A percentile compares a stretch with the other conserved stretches of the same genome.
Evolutionary conservation across 2,888 invertebrate genomes (phyloP).

Genomic region (Sturmia bella): DNA sequence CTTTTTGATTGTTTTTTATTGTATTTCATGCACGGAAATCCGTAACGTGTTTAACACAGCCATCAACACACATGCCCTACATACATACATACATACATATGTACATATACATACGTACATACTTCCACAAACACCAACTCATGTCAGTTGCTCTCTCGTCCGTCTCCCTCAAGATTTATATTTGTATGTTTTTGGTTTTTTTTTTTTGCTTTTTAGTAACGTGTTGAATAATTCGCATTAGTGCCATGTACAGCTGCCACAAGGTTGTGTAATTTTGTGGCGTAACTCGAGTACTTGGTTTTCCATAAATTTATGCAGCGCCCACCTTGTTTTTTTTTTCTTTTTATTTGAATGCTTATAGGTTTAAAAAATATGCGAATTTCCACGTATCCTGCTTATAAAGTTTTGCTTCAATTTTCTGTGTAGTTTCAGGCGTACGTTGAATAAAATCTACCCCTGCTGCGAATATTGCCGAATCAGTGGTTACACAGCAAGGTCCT

Average conservation of each 20-base stretch:
- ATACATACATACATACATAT: too few relatives aligned
- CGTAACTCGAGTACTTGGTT: constrained; percentile 72
- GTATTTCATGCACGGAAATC: constrained; percentile 68
- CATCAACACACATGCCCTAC: constrained; percentile 1
- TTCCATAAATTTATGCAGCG: constrained; percentile 44
- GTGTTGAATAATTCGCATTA: constrained; percentile 77
- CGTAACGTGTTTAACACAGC: constrained; percentile 50
- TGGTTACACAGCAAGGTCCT: constrained; percentile 42
- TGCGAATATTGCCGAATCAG: constrained; percentile 65
- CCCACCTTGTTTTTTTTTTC: constrained; percentile 69
- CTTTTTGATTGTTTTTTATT: constrained; percentile 57
- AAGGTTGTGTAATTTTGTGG: constrained; percentile 73
- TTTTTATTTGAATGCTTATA: constrained; percentile 35
- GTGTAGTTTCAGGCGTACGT: constrained; percentile 7
- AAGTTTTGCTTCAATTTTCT: constrained; percentile 33
- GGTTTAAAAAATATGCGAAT: constrained; percentile 35
- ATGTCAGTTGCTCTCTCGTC: constrained; percentile 13
- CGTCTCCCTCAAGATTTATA: not conserved
- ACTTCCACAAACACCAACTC: not conserved
- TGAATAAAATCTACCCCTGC: constrained; percentile 62
- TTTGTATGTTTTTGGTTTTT: not conserved
- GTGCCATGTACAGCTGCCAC: constrained; percentile 73
- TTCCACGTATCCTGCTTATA: constrained; percentile 19
- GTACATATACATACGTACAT: too few relatives aligned
- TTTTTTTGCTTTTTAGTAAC: constrained; percentile 59